Conservation (phyloP, 1,140 invertebrate genomes). For the Sitodiplosis mosellana region DNA sequence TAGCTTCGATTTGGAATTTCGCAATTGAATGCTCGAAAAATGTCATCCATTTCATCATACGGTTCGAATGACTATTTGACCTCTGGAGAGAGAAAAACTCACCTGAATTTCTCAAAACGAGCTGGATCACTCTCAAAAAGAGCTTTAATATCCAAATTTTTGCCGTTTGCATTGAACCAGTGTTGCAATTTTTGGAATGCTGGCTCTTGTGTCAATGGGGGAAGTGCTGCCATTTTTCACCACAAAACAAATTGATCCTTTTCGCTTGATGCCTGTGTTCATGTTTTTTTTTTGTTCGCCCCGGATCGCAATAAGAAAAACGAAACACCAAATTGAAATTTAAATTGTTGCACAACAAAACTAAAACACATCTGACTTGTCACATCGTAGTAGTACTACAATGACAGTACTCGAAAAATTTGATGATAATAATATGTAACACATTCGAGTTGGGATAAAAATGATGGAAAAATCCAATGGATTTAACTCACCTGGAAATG, state of each 20-base stretch:
- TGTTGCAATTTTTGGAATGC: constrained; percentile 52
- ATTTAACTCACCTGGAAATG: background rate
- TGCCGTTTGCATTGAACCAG: constrained; percentile 43
- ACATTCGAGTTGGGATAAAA: too few relatives aligned
- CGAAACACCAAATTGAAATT: background rate
- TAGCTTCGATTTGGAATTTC: background rate
- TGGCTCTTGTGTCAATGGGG: constrained; percentile 38
- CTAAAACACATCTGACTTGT: too few relatives aligned
- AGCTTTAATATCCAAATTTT: constrained; percentile 55
- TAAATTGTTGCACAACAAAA: background rate
- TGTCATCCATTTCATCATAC: background rate
- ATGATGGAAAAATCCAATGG: too few relatives aligned
- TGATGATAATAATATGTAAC: too few relatives aligned
- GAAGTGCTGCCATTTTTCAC: constrained; percentile 17
- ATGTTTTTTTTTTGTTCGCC: too few relatives aligned
- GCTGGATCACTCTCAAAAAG: constrained; percentile 56
- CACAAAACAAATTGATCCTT: background rate
- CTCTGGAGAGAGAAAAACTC: constrained; percentile 7
- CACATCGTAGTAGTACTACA: too few relatives aligned
- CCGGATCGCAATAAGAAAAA: background rate
- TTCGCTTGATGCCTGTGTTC: background rate
- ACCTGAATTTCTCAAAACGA: constrained; percentile 71
- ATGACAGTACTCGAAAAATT: too few relatives aligned
- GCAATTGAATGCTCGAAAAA: background rate
- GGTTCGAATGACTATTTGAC: background rate